Evolutionary conservation across 1,140 invertebrate genomes (phyloP).

Genomic region (Thaumetopoea pityocampa): DNA sequence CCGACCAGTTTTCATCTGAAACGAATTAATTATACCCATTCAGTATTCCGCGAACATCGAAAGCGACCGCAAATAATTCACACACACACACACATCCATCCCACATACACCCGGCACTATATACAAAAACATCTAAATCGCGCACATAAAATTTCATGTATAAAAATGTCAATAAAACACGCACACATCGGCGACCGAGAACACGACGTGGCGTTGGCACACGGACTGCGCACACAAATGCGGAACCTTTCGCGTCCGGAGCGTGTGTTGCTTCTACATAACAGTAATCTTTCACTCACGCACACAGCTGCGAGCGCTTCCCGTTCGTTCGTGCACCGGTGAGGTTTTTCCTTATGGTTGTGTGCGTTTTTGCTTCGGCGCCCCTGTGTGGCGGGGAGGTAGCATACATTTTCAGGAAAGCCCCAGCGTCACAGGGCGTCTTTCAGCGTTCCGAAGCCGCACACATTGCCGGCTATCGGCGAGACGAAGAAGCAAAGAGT

Average conservation of each 20-base stretch:
- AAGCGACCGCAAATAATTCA: conserved; percentile 34
- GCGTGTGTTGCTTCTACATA: conserved; percentile 47
- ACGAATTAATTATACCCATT: conserved; percentile 60
- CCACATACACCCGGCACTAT: conserved; percentile 17
- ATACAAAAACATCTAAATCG: conserved; percentile 37
- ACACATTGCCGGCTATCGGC: conserved; percentile 68
- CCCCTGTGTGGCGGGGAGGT: conserved; percentile 26
- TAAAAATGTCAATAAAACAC: conserved; percentile 69
- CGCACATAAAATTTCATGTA: conserved; percentile 56
- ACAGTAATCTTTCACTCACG: conserved; percentile 48
- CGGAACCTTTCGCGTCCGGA: conserved; percentile 35
- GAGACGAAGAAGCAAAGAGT: conserved; percentile 69
- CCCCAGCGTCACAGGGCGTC: conserved; percentile 64
- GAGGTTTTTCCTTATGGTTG: conserved; percentile 49
- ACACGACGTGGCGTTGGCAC: conserved; percentile 40
- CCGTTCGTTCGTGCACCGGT: conserved; percentile 28
- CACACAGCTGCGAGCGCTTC: conserved; percentile 35
- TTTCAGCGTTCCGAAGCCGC: conserved; percentile 65
- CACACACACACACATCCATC: conserved; percentile 28
- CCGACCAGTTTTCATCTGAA: conserved; percentile 35
- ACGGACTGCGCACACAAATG: conserved; percentile 30
- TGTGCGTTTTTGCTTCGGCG: conserved; percentile 35
- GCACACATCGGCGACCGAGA: conserved; percentile 32
- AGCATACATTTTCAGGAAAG: conserved; percentile 66
- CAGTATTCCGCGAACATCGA: conserved; percentile 42